Evolutionary conservation across 2,797 vertebrate species (phyloP), one percentile per base, ranked within the genome.

Genomic region (Fringilla coelebs): DNA sequence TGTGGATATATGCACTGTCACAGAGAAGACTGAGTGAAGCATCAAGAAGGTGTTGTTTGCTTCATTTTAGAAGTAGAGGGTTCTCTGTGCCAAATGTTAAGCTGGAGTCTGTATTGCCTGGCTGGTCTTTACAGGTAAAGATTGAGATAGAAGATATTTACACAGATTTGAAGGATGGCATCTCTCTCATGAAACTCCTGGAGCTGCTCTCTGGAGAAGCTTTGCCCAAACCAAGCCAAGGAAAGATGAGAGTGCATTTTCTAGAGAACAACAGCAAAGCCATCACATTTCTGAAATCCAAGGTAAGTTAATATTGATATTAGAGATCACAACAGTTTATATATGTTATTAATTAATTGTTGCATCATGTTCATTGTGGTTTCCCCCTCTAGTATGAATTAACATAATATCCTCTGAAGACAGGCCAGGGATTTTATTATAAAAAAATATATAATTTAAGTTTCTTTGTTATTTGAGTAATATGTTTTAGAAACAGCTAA

Each of bases 261-360:
- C 97, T 99, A 74, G 99, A 99, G 94, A 99, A 99, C 98, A 99
- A 98, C 97, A 98, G 98, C 98, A 98, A 97, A 73, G 99, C 98
- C 61, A 98, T 99, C 84, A 97, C 95, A 70, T 99, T 99, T 97
- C 98, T 99, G 75, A 99, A 98, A 96, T 98, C 98, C 87, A 99
- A 99, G 98, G 99, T 98, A 73, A 79, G 67, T 49, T 58, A 63
- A 60, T 76, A 29, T 5, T 60, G 16, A 7, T 45, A 61, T 40
- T 72, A 45, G 31, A 80, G 17, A 70, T 72, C 36, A 38, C 17
- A 92, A 18, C 3, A 62, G 5, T 24, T 81, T 76, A 38, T 14
- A 2, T 17, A 60, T 49, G 10, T 52, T 65, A 28, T 21, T 54
- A n/a, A 49, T 19, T 60, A 85, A 41, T 65, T 66, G 24, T 13